phyloP scores from a whole-genome alignment of 2,113 vertebrate genomes.

The Microcebus jonahi region DNA sequence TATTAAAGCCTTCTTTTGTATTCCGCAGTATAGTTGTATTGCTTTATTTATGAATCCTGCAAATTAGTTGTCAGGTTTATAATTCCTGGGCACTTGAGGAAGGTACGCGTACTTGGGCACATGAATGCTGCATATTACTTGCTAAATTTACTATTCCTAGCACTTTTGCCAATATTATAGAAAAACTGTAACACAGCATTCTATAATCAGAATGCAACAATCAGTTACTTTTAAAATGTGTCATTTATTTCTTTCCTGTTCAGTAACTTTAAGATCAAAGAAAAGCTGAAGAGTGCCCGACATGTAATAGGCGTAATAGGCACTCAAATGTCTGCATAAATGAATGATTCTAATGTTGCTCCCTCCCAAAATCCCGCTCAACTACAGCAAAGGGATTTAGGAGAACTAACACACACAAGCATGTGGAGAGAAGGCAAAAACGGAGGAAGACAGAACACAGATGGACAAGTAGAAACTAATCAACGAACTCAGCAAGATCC shows the following conservation, averaged over 20 bases:
- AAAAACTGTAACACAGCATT: neutral
- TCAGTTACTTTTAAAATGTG: neutral
- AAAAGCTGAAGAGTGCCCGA: neutral
- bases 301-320: neutral
- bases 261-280: neutral
- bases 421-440: neutral
- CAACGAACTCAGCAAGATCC: neutral
- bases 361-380: neutral
- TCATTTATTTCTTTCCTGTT: conserved; percentile 6
- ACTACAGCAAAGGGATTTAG: neutral
- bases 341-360: neutral
- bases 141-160: neutral
- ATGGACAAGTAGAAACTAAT: neutral
- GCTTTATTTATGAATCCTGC: neutral
- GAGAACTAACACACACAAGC: neutral
- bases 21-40: neutral
- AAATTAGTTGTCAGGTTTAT: neutral
- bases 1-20: neutral
- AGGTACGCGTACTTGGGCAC: neutral
- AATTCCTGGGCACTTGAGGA: neutral
- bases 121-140: neutral
- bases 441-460: neutral
- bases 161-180: neutral
- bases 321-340: neutral
- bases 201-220: neutral